These are phyloP conservation scores for Mythimna impura DNA, from an alignment of 2,888 invertebrate species.

Conservation along the genomic window DNA sequence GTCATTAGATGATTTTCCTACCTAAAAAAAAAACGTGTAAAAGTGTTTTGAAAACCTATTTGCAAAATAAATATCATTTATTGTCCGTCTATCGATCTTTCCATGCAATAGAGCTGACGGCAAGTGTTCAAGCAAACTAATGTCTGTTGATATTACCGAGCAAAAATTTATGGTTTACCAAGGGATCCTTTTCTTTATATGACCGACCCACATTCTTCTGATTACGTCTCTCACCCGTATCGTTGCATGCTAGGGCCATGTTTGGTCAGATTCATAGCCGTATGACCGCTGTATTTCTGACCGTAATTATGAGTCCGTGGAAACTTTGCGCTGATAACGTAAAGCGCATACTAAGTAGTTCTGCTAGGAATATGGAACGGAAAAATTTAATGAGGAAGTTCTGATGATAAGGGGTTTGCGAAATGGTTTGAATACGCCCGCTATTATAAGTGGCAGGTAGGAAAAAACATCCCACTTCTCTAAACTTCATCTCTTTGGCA, in stretches of 20 bases:
- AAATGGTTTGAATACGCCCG: slow-evolving; percentile 6
- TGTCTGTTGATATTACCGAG: not conserved
- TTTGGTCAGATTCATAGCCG: slow-evolving; percentile 69
- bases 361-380: slow-evolving; percentile 41
- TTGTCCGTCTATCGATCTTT: not conserved
- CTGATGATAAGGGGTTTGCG: slow-evolving; percentile 8
- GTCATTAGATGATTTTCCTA: too few species aligned
- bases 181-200: slow-evolving; percentile 11
- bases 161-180: not conserved
- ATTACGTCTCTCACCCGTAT: slow-evolving; percentile 35
- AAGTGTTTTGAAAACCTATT: too few species aligned
- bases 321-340: slow-evolving; percentile 57
- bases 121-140: not conserved
- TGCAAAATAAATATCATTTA: too few species aligned
- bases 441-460: not conserved
- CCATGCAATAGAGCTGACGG: not conserved
- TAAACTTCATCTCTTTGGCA: too few species aligned
- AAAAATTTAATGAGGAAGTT: slow-evolving; percentile 56
- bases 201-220: slow-evolving; percentile 28
- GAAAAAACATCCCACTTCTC: not conserved
- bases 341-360: slow-evolving; percentile 61
- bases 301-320: slow-evolving; percentile 64
- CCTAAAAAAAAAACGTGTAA: too few species aligned
- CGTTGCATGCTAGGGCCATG: slow-evolving; percentile 80
- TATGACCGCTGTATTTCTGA: slow-evolving; percentile 67